These are phyloP conservation scores for Chloromyia formosa DNA, from an alignment of 2,888 invertebrate species.

Conservation along the genomic window DNA sequence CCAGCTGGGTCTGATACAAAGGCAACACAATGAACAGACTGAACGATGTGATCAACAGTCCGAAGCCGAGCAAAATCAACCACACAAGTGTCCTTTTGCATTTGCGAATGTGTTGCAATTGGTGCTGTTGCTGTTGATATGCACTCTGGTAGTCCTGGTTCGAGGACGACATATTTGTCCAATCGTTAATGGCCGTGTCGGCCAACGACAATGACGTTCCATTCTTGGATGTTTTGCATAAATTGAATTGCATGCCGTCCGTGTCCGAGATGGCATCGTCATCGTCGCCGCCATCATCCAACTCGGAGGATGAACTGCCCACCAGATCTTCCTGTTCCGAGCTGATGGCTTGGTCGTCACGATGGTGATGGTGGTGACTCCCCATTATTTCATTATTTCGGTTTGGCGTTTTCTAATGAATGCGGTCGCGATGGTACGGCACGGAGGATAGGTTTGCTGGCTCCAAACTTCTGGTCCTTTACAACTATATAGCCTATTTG, in stretches of 20 bases:
- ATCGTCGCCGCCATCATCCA: constrained; percentile 52
- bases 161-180: constrained; percentile 41
- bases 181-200: constrained; percentile 46
- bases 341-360: constrained; percentile 48
- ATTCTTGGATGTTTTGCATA: constrained; percentile 48
- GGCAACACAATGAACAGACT: constrained; percentile 66
- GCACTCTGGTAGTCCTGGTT: constrained; percentile 50
- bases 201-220: constrained; percentile 45
- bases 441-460: background rate
- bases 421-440: background rate
- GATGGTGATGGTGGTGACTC: constrained; percentile 47
- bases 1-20: constrained; percentile 61
- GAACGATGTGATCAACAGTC: constrained; percentile 65
- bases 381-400: constrained; percentile 48
- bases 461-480: background rate
- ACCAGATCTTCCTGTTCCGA: constrained; percentile 55
- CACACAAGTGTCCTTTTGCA: constrained; percentile 49
- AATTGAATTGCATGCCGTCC: constrained; percentile 50
- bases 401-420: background rate
- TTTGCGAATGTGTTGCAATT: constrained; percentile 49
- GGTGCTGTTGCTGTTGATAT: constrained; percentile 52
- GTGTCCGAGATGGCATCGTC: constrained; percentile 50
- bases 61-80: constrained; percentile 63
- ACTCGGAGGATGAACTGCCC: constrained; percentile 52
- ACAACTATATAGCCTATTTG: no score